Evolutionary conservation across 1,140 invertebrate species (phyloP).

Genomic region (Anastrepha obliqua): DNA sequence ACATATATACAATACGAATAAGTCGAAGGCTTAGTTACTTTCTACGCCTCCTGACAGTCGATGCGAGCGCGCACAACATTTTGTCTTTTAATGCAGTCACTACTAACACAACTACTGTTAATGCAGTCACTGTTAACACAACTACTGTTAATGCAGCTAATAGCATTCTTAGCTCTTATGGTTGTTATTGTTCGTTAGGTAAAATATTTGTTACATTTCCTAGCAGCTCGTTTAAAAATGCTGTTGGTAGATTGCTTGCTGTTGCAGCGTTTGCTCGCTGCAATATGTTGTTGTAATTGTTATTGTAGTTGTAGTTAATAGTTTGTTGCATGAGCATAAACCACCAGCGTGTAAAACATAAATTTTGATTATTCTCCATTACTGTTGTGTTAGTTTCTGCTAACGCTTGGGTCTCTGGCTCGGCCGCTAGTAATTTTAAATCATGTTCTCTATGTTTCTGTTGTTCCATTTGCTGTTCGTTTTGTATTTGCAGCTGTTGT

Average conservation of each 20-base stretch:
- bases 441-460: conserved; percentile 54
- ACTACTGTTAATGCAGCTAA: too few species aligned
- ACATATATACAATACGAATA: conserved; percentile 13
- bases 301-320: conserved; percentile 54
- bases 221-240: not conserved
- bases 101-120: too few species aligned
- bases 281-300: conserved; percentile 42
- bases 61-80: too few species aligned
- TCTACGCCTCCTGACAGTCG: not conserved
- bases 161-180: not conserved
- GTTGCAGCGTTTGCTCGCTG: conserved; percentile 46
- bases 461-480: conserved; percentile 18
- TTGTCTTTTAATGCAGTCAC: too few species aligned
- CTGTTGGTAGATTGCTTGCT: conserved; percentile 53
- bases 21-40: not conserved
- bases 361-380: conserved; percentile 55
- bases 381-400: conserved; percentile 56
- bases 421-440: not conserved
- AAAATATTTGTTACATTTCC: conserved; percentile 40
- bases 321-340: conserved; percentile 72
- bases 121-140: too few species aligned
- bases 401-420: not conserved
- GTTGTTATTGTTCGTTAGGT: conserved; percentile 10
- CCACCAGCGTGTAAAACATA: conserved; percentile 68
- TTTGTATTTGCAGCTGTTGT: conserved; percentile 33